phyloP scores from a whole-genome alignment of 2,797 vertebrate species.

The Neosalanx taihuensis region DNA sequence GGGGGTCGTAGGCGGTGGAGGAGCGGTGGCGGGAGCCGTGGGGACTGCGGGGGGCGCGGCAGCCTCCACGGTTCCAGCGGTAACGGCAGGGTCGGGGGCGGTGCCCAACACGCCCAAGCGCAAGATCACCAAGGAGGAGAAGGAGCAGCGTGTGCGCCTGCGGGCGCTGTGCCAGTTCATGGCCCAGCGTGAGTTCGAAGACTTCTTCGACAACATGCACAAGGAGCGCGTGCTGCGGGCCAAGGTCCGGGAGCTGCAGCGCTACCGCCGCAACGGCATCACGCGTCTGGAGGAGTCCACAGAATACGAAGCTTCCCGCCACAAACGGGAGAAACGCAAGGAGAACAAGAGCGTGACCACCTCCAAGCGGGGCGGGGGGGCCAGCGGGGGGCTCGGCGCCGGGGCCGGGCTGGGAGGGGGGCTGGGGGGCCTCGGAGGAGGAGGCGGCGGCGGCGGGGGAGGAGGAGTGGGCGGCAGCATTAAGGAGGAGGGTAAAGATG shows the following conservation, averaged over 20 bases:
- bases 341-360: conserved; percentile 84
- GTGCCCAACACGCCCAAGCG: conserved; percentile 71
- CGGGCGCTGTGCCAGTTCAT: conserved; percentile 94
- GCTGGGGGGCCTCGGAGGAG: conserved; percentile 26
- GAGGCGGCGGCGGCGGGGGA: conserved; percentile 49
- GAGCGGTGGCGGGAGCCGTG: conserved; percentile 25
- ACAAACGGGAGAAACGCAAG: conserved; percentile 93
- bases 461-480: conserved; percentile 62
- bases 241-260: conserved; percentile 93
- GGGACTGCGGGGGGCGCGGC: conserved; percentile 14
- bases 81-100: conserved; percentile 19
- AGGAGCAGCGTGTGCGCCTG: conserved; percentile 85
- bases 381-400: conserved; percentile 53
- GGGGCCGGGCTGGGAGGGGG: conserved; percentile 69
- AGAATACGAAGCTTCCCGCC: conserved; percentile 91
- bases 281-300: conserved; percentile 89
- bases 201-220: conserved; percentile 95
- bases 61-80: conserved; percentile 34
- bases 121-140: conserved; percentile 95
- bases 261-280: conserved; percentile 93
- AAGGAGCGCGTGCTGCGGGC: conserved; percentile 89
- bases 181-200: conserved; percentile 93
- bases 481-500: conserved; percentile 87
- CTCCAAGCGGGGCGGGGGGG: conserved; percentile 75
- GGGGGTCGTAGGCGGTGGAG: conserved; percentile 33